Evolutionary conservation across 1,140 invertebrate species (phyloP).

Genomic region (Orchestia grillus): DNA sequence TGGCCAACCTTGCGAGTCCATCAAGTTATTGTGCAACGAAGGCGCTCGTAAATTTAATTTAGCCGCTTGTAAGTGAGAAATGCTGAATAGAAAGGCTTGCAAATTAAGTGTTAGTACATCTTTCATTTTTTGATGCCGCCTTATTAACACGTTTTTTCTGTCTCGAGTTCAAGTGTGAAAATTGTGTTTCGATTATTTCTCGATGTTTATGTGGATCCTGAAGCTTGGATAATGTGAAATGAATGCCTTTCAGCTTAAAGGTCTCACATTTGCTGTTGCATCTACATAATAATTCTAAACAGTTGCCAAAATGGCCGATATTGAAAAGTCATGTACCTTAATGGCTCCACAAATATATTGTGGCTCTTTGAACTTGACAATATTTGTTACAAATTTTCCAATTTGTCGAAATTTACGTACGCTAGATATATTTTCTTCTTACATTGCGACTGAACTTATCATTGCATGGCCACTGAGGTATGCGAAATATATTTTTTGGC

Average conservation of each 20-base stretch:
- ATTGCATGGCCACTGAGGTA: neutral
- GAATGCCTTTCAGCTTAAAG: neutral
- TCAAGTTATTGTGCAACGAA: neutral
- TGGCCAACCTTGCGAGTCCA: neutral
- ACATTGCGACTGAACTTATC: too few species aligned
- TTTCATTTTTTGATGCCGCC: neutral
- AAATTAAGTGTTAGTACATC: neutral
- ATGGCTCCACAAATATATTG: neutral
- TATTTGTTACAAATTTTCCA: too few species aligned
- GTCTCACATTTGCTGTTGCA: neutral
- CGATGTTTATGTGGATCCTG: neutral
- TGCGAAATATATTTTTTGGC: neutral
- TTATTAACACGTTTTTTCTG: neutral
- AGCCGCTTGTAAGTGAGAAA: neutral
- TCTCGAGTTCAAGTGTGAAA: neutral
- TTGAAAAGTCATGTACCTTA: neutral
- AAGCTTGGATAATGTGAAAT: neutral
- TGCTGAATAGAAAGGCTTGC: neutral
- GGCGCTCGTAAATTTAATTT: neutral
- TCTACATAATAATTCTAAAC: neutral
- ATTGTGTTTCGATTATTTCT: neutral
- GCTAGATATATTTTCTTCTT: too few species aligned
- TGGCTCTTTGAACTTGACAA: too few species aligned
- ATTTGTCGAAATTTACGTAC: too few species aligned
- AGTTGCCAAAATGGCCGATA: neutral